Evolutionary conservation across 53 echinoderm and acorn worm genomes (phyloP).

Genomic region (Pentamera pediparva): DNA sequence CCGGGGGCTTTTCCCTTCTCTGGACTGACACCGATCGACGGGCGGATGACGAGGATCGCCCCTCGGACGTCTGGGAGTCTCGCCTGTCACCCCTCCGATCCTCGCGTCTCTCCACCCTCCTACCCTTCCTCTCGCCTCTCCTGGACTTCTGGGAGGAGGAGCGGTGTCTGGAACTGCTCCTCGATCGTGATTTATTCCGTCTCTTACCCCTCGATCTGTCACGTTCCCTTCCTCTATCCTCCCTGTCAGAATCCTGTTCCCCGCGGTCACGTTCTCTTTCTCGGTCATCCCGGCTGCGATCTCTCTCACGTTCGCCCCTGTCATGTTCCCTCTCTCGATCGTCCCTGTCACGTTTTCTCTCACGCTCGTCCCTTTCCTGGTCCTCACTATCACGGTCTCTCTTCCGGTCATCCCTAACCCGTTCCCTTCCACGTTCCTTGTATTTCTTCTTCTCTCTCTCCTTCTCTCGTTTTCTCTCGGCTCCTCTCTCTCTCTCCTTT

Average conservation of each 20-base stretch:
- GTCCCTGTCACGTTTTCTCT: not conserved
- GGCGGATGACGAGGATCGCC: not conserved
- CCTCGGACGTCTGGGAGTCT: not conserved
- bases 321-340: not conserved
- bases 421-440: not conserved
- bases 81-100: not conserved
- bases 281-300: constrained; percentile 3
- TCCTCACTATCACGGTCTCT: not conserved
- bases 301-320: no score
- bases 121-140: not conserved
- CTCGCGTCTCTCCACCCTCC: constrained; percentile 1
- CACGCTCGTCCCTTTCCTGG: constrained; percentile 8
- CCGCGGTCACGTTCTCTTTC: constrained; percentile 18
- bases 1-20: constrained; percentile 24
- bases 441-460: constrained; percentile 15
- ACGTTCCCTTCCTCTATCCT: constrained; percentile 17
- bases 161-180: constrained; percentile 4
- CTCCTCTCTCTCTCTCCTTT: not conserved
- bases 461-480: constrained; percentile 1
- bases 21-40: constrained; percentile 20
- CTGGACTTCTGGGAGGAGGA: not conserved
- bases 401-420: not conserved
- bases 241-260: constrained; percentile 18
- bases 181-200: constrained; percentile 23
- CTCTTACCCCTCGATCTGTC: not conserved